Conservation (phyloP, 2,888 invertebrate species). For the Hypena proboscidalis region DNA sequence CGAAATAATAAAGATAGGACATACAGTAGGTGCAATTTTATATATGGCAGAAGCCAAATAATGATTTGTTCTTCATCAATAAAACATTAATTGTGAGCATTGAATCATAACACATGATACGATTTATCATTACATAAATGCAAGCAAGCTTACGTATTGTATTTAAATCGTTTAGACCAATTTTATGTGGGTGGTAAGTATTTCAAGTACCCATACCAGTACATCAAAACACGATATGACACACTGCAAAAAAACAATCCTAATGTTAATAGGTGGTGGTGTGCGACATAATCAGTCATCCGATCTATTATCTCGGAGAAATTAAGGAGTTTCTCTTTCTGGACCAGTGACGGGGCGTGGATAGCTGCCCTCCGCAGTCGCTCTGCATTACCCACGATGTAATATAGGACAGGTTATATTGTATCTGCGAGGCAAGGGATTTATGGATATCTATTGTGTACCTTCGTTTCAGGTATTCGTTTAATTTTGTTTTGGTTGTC, state of each 20-base stretch:
- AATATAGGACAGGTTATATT: slow-evolving; percentile 22
- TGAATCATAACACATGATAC: too few relatives aligned
- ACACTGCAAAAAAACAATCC: slow-evolving; percentile 31
- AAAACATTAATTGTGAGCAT: too few relatives aligned
- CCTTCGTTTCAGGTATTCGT: background rate
- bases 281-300: slow-evolving; percentile 28
- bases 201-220: background rate
- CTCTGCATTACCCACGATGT: slow-evolving; percentile 45
- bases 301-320: slow-evolving; percentile 35
- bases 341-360: slow-evolving; percentile 41
- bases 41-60: too few relatives aligned
- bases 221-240: slow-evolving; percentile 13
- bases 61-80: too few relatives aligned
- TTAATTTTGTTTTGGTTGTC: background rate
- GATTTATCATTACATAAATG: too few relatives aligned
- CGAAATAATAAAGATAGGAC: too few relatives aligned
- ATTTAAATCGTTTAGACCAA: too few relatives aligned
- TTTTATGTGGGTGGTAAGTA: background rate
- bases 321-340: slow-evolving; percentile 33
- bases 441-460: background rate
- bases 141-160: too few relatives aligned
- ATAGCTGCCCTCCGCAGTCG: slow-evolving; percentile 39
- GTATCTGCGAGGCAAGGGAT: background rate
- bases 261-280: slow-evolving; percentile 37
- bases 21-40: background rate